These are phyloP conservation scores for Frankliniella fusca DNA, from an alignment of 2,888 invertebrate genomes.

Conservation along the genomic window DNA sequence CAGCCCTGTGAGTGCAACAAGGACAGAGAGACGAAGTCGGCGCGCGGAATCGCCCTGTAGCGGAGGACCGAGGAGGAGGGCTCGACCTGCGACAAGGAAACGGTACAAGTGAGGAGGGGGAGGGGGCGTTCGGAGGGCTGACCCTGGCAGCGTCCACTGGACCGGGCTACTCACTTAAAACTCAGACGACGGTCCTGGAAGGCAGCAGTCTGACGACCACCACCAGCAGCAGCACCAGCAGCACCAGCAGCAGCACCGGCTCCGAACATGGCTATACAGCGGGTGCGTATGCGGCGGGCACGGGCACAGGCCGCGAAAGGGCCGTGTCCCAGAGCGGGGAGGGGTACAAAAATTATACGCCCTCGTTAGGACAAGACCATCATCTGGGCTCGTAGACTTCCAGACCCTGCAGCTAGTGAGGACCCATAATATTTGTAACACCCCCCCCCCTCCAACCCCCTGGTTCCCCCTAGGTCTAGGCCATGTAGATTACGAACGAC, in stretches of 20 bases:
- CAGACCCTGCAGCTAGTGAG: too few species aligned
- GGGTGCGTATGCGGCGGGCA: neutral
- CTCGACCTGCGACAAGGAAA: neutral
- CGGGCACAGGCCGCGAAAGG: neutral
- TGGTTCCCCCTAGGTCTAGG: too few species aligned
- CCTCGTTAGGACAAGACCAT: too few species aligned
- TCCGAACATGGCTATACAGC: neutral
- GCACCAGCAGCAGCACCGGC: neutral
- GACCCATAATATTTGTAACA: too few species aligned
- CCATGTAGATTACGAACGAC: too few species aligned
- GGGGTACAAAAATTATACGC: too few species aligned
- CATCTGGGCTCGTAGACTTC: too few species aligned
- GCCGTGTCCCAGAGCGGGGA: neutral
- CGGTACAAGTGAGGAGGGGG: neutral
- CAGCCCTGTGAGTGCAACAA: too few species aligned
- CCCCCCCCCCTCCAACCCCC: too few species aligned
- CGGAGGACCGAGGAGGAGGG: neutral
- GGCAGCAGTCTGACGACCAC: neutral
- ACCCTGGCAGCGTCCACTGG: constrained; percentile 14
- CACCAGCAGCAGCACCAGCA: neutral
- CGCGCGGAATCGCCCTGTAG: too few species aligned
- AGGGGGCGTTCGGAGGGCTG: neutral
- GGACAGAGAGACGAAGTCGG: too few species aligned
- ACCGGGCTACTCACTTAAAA: constrained; percentile 7
- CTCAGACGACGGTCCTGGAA: neutral